Base-by-base conservation (phyloP, 2,113 vertebrate species). In the Oxyruncus cristatus region DNA sequence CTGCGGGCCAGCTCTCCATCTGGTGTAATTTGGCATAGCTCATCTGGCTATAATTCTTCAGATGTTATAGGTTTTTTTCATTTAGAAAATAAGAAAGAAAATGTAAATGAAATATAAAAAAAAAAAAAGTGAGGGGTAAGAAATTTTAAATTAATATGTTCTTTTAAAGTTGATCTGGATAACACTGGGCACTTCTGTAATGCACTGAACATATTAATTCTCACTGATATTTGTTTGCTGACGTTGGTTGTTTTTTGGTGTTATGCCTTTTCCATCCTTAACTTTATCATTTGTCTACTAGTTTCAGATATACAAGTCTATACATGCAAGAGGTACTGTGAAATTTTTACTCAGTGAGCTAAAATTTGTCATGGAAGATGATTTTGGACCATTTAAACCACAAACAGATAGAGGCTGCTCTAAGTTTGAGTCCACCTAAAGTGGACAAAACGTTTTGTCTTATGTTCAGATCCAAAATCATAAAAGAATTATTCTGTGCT, bases 1-100 rank as follows among this genome's bases (percentile, higher is more conserved):
- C 92, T 93, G 92, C 68, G 44, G 90, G 88, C 95, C 86, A 90
- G 49, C 44, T 92, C 73, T 95, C 96, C 96, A 96, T 95, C 95
- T 95, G 93, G 79, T 95, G 27, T 71, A 88, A 80, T 93, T 96
- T 97, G 95, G 92, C 90, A 75, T 84, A 86, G 79, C 52, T 95
- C 82, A 85, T 84, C 93, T 75, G 90, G 74, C 90, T 88, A 35
- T 86, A 93, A 77, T 67, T 94, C 72, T 80, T 94, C 65, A 95
- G 55, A 93, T 53, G 26, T 81, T 92, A 68, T 67, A 92, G 59
- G 47, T 16, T 21, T 15, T 39, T 63, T 85, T 91, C 37, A 78
- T 59, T 92, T 92, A 80, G n/a, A 76, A 84, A 94, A 82, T 58
- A 30, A 89, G 33, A 74, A 84, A 66, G 55, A 85, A 87, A 66